phyloP scores from a whole-genome alignment of 2,888 invertebrate species.

The Stegophylla sp. region DNA sequence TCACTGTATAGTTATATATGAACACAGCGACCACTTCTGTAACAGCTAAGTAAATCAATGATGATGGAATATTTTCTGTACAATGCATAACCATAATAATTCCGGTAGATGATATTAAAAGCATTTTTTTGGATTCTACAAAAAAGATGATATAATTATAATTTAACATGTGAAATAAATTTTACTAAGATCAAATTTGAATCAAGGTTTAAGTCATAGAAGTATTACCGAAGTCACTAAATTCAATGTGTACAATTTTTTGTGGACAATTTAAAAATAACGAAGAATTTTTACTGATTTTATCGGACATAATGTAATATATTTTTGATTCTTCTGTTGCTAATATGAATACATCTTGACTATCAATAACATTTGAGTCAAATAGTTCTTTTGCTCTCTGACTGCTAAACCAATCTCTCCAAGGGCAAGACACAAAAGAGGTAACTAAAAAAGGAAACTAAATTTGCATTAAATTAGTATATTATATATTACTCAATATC shows the following conservation, averaged over 20 bases:
- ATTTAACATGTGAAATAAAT: not conserved
- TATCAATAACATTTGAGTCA: slow-evolving; percentile 14
- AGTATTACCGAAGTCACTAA: slow-evolving; percentile 35
- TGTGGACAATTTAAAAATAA: slow-evolving; percentile 38
- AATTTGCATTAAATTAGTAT: slow-evolving; percentile 31
- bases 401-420: slow-evolving; percentile 43
- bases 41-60: slow-evolving; percentile 26
- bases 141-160: not conserved
- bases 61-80: not conserved
- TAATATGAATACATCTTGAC: slow-evolving; percentile 34
- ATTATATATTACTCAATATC: not conserved
- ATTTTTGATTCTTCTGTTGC: slow-evolving; percentile 43
- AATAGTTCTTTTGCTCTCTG: slow-evolving; percentile 11
- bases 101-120: slow-evolving; percentile 32
- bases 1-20: not conserved
- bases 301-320: slow-evolving; percentile 37
- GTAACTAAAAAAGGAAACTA: slow-evolving; percentile 52
- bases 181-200: not conserved
- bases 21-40: slow-evolving; percentile 14
- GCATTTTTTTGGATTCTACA: slow-evolving; percentile 30
- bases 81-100: slow-evolving; percentile 21
- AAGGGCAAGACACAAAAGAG: slow-evolving; percentile 28
- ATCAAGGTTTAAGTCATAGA: not conserved
- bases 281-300: not conserved
- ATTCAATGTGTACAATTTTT: slow-evolving; percentile 45